A percentile compares a stretch with the other conserved stretches of the same genome.
Evolutionary conservation across 2,888 invertebrate genomes (phyloP).

Genomic region (Raillietiella orientalis): DNA sequence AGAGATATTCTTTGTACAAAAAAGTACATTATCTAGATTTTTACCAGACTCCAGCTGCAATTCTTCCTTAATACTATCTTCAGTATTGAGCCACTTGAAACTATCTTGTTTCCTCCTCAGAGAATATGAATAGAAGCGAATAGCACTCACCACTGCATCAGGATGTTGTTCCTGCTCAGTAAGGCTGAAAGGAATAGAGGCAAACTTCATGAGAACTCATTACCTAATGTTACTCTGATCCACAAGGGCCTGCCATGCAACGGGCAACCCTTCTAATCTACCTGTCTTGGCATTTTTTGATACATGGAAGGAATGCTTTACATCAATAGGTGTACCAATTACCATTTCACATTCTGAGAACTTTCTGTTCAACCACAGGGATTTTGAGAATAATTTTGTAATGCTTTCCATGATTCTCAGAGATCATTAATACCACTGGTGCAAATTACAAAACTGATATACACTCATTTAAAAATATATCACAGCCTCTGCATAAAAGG

Average conservation of each 20-base stretch:
- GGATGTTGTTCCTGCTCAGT: slow-evolving; percentile 69
- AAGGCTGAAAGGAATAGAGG: slow-evolving; percentile 13
- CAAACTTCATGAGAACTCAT: background rate
- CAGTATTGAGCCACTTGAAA: slow-evolving; percentile 48
- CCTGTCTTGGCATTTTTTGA: slow-evolving; percentile 49
- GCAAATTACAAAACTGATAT: no score
- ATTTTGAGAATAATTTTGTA: no score
- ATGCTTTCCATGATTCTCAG: no score
- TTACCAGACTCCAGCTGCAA: no score
- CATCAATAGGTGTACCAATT: slow-evolving; percentile 57
- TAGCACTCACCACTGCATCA: slow-evolving; percentile 55
- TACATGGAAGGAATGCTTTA: slow-evolving; percentile 56
- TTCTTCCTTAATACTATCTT: slow-evolving; percentile 43
- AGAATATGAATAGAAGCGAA: slow-evolving; percentile 61
- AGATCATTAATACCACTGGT: no score
- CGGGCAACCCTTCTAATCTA: slow-evolving; percentile 49
- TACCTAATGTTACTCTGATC: slow-evolving; percentile 38
- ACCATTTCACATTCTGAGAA: no score
- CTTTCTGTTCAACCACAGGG: no score
- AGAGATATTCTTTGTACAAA: slow-evolving; percentile 1
- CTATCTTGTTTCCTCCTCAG: slow-evolving; percentile 39
- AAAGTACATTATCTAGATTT: no score
- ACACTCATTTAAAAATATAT: no score
- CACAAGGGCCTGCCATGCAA: slow-evolving; percentile 42
- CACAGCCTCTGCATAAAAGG: no score